phyloP scores from a whole-genome alignment of 1,140 invertebrate genomes.

The Latrodectus geometricus region DNA sequence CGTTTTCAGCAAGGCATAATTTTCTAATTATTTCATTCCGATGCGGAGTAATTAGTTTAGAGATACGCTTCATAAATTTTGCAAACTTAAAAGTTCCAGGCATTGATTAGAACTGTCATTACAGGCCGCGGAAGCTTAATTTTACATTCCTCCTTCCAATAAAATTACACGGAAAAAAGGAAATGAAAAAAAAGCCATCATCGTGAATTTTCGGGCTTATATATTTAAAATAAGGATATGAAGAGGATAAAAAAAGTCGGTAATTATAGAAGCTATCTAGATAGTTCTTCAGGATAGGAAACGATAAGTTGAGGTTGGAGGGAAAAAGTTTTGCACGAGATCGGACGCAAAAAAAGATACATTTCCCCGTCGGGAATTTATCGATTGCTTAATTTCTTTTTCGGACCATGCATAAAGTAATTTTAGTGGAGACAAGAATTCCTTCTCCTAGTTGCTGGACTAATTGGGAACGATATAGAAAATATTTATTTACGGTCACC shows the following conservation, averaged over 20 bases:
- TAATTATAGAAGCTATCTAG: conserved; percentile 58
- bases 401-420: conserved; percentile 21
- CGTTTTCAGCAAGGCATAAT: conserved; percentile 42
- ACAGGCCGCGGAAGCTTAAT: conserved; percentile 52
- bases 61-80: conserved; percentile 58
- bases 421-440: conserved; percentile 23
- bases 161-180: conserved; percentile 19
- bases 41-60: conserved; percentile 58
- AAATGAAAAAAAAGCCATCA: not conserved
- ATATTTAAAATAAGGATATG: conserved; percentile 8
- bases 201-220: conserved; percentile 5
- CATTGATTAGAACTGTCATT: conserved; percentile 59
- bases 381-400: conserved; percentile 46
- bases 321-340: conserved; percentile 1
- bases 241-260: conserved; percentile 23
- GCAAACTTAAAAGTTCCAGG: conserved; percentile 38
- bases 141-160: conserved; percentile 46
- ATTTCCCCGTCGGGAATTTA: conserved; percentile 48
- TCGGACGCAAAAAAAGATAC: not conserved
- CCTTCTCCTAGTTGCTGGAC: not conserved
- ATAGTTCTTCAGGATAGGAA: conserved; percentile 26
- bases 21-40: conserved; percentile 60
- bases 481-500: conserved; percentile 3
- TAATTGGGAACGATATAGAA: not conserved
- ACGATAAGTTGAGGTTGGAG: not conserved